Base-by-base conservation (phyloP, 2,797 vertebrate species). In the Halcyon badia region DNA sequence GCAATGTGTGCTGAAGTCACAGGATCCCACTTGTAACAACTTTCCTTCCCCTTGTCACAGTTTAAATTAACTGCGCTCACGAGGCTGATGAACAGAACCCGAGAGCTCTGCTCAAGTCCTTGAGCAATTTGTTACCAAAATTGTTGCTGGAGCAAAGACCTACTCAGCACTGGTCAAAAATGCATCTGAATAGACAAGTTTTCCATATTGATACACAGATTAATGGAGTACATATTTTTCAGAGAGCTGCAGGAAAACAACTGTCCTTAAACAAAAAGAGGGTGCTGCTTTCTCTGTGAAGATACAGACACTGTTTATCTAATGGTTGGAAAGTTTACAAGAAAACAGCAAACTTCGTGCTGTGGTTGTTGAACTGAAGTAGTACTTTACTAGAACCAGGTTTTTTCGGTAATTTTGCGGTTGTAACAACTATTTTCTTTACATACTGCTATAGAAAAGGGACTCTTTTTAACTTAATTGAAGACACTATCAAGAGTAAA, bases 401-500 rank as follows among this genome's bases (percentile, higher is more conserved):
- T 97, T 98, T 98, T 97, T 97, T 97, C 52, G 65, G 97, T 98
- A 98, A 98, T 97, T 97, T 88, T 98, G 98, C 10, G 97, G 98
- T 98, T 96, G 87, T 97, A 96, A 97, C 97, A 98, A 97, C 97
- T 97, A 97, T 98, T 98, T 98, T 98, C 97, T 97, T 97, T 97
- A 97, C 98, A 97, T 97, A 97, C 97, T 97, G 95, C 96, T 97
- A 95, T 94, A 97, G 97, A 97, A 97, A 98, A 97, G 94, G 97
- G 96, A 94, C 91, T 95, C 97, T 96, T 97, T 90, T 95, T 86
- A 95, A 97, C 97, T 97, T 98, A 98, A 98, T 97, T 98, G 98
- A 98, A 98, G 98, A 98, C 98, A 98, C 98, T 96, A 98, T 98
- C 97, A 96, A 98, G 97, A 90, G 83, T 97, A 98, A 98, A 98